Base-by-base conservation (phyloP, 2,888 invertebrate genomes). In the Pristionchus exspectatus region DNA sequence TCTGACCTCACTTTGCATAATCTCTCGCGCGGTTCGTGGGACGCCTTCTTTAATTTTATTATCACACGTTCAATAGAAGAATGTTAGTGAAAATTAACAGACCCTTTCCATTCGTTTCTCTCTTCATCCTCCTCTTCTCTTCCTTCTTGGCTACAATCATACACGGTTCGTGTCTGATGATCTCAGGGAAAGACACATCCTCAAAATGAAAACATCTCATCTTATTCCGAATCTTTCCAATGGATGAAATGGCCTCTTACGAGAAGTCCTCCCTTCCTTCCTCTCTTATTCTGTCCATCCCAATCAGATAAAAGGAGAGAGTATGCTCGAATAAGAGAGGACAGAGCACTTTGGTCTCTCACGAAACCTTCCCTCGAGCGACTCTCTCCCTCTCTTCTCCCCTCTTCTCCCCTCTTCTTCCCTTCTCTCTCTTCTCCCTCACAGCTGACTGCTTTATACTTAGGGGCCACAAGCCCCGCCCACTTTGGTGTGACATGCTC, bases 141-240 rank as follows among this genome's bases (percentile, higher is more conserved):
- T 87, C 50, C 69, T 27, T 87, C 87, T 50, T 87, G n/a, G 44
- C 66, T 14, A 69, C 50, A 87, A 69, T 54, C 44, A 44, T n/a
- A n/a, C 66, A 63, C 38, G 50, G 14, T 5, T 56, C 30, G 0
- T 84, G 27, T 50, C 44, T 30, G 1, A 16, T 88, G 24, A 88
- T 54, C 56, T 88, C 87, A 54, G 87, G 87, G 87, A 88, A 88
- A 10, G 87, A 88, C 2, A 88, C 87, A 44, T 88, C 87, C 87
- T 88, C 16, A 74, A 85, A n/a, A 59, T 7, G 54, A 50, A 50
- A 83, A 14, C 83, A 50, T 83, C 24, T 83, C 0, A 24, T 56
- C 44, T 83, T 0, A 24, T 56, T 56, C 56, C 59, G n/a, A 56
- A 14, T 59, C 30, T 72, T 14, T 16, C 27, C 27, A 9, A 21